Conservation (phyloP, 2,113 vertebrate genomes). For the Alaudala cheleensis region DNA sequence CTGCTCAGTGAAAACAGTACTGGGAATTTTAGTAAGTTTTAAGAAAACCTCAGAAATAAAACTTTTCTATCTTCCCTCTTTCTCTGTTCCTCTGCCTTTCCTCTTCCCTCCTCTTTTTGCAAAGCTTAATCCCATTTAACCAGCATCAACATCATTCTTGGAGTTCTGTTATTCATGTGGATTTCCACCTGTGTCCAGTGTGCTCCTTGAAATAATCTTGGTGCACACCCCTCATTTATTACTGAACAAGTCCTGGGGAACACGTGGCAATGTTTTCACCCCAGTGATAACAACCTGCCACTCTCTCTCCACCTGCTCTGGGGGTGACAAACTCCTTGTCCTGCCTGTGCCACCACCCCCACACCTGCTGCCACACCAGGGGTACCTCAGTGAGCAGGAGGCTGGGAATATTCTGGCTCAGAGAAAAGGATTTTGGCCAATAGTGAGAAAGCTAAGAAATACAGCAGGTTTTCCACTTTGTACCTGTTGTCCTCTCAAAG, state of each 20-base stretch:
- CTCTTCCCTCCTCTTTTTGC: not conserved
- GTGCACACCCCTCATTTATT: not conserved
- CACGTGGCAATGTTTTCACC: not conserved
- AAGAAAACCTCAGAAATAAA: not conserved
- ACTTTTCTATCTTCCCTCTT: not conserved
- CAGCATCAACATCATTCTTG: not conserved
- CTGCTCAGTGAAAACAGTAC: not conserved
- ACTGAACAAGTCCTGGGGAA: not conserved
- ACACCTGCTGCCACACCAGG: not conserved
- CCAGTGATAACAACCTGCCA: not conserved
- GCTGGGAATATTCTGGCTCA: not conserved
- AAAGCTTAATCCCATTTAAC: not conserved
- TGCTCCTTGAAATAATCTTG: not conserved
- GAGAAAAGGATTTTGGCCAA: not conserved
- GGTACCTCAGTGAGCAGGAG: not conserved
- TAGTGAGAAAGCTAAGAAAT: not conserved
- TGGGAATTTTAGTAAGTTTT: not conserved
- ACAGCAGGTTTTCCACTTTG: rapidly evolving
- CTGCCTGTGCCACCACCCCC: slow-evolving; percentile 17
- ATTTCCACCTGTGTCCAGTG: not conserved
- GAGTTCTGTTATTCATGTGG: not conserved
- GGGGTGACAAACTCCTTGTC: slow-evolving; percentile 1
- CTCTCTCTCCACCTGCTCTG: not conserved
- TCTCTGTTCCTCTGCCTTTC: not conserved
- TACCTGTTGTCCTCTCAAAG: not conserved